Evolutionary conservation across 2,888 invertebrate genomes (phyloP), one percentile per base, ranked within the genome.

Genomic region (Pharmacophagus antenor): DNA sequence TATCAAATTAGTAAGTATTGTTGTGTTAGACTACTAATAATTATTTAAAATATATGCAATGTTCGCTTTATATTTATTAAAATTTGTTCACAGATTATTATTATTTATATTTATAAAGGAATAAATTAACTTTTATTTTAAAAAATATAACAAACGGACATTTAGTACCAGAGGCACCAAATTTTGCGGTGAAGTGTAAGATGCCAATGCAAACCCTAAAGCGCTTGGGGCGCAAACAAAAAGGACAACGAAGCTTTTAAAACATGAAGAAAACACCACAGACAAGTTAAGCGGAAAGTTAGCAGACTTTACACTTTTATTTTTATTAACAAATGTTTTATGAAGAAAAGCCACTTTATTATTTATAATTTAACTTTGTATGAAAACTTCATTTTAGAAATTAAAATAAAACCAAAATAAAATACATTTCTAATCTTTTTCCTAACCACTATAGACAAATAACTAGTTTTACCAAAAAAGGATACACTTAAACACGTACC

Each of bases 211-310:
- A 78, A 88, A 87, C 82, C 81, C 80, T 75, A 78, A 74, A 84
- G 81, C 82, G 82, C 76, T 79, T 82, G 77, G 74, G 73, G 74
- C 72, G 68, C 67, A 64, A 79, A 77, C 73, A 82, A 86, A 84
- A 88, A 88, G 81, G 76, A 60, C 78, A 74, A 72, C 76, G 71
- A 72, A 82, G 76, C 84, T 85, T 84, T 84, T 76, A 85, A 85
- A 88, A 86, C 85, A 84, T 84, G 83, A 87, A 88, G 84, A 84
- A 79, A 87, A 85, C 86, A 85, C 82, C 87, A 82, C 82, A 76
- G 76, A 77, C 78, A 84, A 85, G 84, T 87, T 88, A 85, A 89
- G 88, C 87, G 80, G 76, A 79, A 88, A 88, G 88, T 89, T 88
- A 74, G 81, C 73, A 74, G 77, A 77, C 77, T 77, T 60, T 51